Conservation (phyloP, 2,888 invertebrate species). For the Schrankia costaestrigalis region DNA sequence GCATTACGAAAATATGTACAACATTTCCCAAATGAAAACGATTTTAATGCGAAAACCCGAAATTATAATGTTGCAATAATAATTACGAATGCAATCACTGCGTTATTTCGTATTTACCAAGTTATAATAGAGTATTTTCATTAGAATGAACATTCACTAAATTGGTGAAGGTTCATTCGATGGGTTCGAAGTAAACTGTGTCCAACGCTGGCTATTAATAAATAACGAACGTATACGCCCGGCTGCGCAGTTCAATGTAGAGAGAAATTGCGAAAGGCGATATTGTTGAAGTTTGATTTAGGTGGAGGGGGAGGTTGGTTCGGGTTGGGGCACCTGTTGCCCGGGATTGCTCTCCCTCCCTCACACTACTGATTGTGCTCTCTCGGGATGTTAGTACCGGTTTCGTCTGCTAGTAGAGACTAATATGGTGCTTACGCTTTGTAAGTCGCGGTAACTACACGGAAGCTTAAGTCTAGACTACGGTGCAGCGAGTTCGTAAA, state of each 20-base stretch:
- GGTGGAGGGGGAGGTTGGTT: slow-evolving; percentile 34
- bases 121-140: slow-evolving; percentile 31
- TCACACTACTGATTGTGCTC: slow-evolving; percentile 7
- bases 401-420: slow-evolving; percentile 33
- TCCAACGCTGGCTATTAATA: slow-evolving; percentile 18
- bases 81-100: slow-evolving; percentile 12
- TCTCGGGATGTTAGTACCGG: slow-evolving; percentile 24
- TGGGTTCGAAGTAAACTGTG: background rate
- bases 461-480: slow-evolving; percentile 32
- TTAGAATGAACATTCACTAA: slow-evolving; percentile 20
- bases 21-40: too few relatives aligned
- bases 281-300: slow-evolving; percentile 31
- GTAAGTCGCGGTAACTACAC: slow-evolving; percentile 35
- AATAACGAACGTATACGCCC: slow-evolving; percentile 3
- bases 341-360: slow-evolving; percentile 20
- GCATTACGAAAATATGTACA: too few relatives aligned
- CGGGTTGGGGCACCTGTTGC: slow-evolving; percentile 54
- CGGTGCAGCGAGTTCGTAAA: slow-evolving; percentile 21
- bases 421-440: slow-evolving; percentile 47
- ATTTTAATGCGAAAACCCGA: too few relatives aligned
- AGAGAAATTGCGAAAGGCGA: slow-evolving; percentile 14
- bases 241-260: slow-evolving; percentile 18
- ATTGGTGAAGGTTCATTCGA: slow-evolving; percentile 3
- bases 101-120: slow-evolving; percentile 34
- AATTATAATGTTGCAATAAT: slow-evolving; percentile 15